Conservation (phyloP, 2,113 vertebrate genomes). For the Sinocyclocheilus maitianheensis region DNA sequence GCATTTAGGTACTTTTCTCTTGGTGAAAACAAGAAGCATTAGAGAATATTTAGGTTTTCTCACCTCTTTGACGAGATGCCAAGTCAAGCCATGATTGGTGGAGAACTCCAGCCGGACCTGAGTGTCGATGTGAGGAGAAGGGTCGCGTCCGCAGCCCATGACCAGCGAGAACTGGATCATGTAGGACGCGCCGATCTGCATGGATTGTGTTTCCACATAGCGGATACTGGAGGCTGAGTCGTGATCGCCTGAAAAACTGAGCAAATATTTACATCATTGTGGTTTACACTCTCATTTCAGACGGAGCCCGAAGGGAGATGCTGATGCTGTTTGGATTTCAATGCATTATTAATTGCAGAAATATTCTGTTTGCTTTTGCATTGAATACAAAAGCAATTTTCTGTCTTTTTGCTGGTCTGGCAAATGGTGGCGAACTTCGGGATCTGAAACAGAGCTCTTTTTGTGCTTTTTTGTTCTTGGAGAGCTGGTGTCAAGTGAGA, state of each 20-base stretch:
- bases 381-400: neutral
- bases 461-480: neutral
- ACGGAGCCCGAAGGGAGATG: neutral
- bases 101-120: slow-evolving; percentile 97
- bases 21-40: neutral
- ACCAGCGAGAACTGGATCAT: slow-evolving; percentile 97
- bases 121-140: slow-evolving; percentile 93
- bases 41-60: slow-evolving; percentile 39
- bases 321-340: neutral
- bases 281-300: neutral
- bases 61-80: slow-evolving; percentile 98
- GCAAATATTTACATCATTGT: neutral
- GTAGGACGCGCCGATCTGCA: slow-evolving; percentile 96
- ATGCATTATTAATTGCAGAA: slow-evolving; percentile 4
- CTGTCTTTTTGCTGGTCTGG: neutral
- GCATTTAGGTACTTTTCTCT: neutral
- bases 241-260: slow-evolving; percentile 82
- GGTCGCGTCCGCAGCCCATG: slow-evolving; percentile 90
- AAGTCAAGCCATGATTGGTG: slow-evolving; percentile 96
- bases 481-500: neutral
- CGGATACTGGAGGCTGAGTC: slow-evolving; percentile 91
- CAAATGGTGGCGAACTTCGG: neutral
- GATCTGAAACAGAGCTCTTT: neutral
- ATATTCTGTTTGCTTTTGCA: neutral
- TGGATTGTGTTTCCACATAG: slow-evolving; percentile 97